Conservation (phyloP, 2,113 vertebrate species). For the Sinocyclocheilus maitianheensis region DNA sequence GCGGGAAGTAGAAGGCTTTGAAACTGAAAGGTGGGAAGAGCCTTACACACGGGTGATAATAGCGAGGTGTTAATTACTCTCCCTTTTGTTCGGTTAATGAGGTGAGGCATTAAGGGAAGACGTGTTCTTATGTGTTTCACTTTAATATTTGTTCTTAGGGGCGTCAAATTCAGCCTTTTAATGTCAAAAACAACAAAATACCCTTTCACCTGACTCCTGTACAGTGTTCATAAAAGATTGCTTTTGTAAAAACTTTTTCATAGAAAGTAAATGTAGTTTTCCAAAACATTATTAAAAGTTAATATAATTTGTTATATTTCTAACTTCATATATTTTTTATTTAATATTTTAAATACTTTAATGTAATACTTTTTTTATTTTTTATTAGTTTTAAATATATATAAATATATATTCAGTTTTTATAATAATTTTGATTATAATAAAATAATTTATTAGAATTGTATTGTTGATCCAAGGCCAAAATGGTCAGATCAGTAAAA, state of each 20-base stretch:
- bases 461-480: not conserved
- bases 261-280: not conserved
- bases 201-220: not conserved
- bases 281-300: not conserved
- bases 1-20: slow-evolving; percentile 55
- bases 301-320: not conserved
- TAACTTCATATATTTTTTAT: not conserved
- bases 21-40: slow-evolving; percentile 71
- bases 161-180: not conserved
- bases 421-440: too few species aligned
- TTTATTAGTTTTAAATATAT: too few species aligned
- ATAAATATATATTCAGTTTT: too few species aligned
- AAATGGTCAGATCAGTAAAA: not conserved
- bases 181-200: not conserved
- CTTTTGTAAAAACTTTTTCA: not conserved
- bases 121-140: slow-evolving; percentile 55
- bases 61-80: slow-evolving; percentile 79
- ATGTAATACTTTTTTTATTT: too few species aligned
- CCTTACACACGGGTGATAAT: slow-evolving; percentile 79
- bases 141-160: slow-evolving; percentile 24
- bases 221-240: not conserved
- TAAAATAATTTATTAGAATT: too few species aligned
- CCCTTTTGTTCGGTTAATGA: slow-evolving; percentile 75
- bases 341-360: too few species aligned
- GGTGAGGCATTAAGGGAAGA: slow-evolving; percentile 61